Base-by-base conservation (phyloP, 2,113 vertebrate species). In the Lasiurus borealis region DNA sequence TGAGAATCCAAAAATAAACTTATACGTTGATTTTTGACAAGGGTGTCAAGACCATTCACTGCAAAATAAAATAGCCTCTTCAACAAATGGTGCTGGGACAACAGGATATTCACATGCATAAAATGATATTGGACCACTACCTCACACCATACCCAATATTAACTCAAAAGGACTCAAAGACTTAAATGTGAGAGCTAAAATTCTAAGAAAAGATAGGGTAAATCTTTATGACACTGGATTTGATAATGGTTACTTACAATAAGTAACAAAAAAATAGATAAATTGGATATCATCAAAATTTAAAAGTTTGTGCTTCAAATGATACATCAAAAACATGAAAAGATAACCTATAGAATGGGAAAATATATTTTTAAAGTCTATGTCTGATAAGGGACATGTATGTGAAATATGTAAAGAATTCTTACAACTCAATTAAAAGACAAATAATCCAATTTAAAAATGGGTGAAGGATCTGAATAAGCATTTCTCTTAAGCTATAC, bases 271-370 rank as follows among this genome's bases (percentile, higher is more conserved):
- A 27, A 27, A 48, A 21, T n/a, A 59, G 19, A 44, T 62, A 76
- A 62, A 82, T 36, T 23, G 9, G n/a, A 52, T 23, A 77, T 72
- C 21, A 76, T 48, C 15, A 90, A 82, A 92, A 75, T 73, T 72
- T 62, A 31, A 82, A 77, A 71, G 36, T 57, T 44, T 91, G 12
- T 97, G 36, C 54, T 95, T 95, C 73, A 71, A 88, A 88, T 19
- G 19, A 40, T 78, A 90, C 46, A 93, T 90, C 27, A 92, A 86
- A 80, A 77, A 77, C 86, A 75, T 95, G 66, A 93, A 90, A 88
- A 92, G 27, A 73, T n/a, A n/a, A 29, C 18, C 19, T 72, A 90
- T 16, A 76, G 66, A 88, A 48, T 85, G 27, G 5, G 19, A 94
- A 95, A 95, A 75, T 59, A 59, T 25, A 59, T 59, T 59, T 59